Evolutionary conservation across 2,113 vertebrate species (phyloP), one percentile per base, ranked within the genome.

Genomic region (Typhlomys cinereus): DNA sequence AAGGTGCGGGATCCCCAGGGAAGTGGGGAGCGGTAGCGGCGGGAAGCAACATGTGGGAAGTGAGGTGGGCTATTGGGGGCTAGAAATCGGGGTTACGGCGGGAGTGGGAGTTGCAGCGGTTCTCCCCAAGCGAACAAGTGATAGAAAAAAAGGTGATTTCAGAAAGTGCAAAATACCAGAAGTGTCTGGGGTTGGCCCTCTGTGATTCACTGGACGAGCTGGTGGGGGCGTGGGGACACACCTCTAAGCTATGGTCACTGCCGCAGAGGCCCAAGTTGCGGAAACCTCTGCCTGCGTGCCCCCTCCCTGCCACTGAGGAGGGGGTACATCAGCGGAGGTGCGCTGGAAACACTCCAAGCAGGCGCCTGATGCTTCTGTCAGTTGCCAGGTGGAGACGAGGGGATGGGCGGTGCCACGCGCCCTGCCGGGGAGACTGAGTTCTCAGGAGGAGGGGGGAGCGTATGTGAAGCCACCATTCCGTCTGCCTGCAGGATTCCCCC

Each of bases 21-120:
- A 46, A 83, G 61, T 13, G 13, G 57, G 70, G 70, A 92, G 64
- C 39, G 54, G n/a, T n/a, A 29, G 36, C 91, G 79, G 66, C 41
- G 59, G 85, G 88, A 95, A 95, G 94, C 93, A 95, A 96, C 93
- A 91, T 89, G 93, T 94, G 93, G 93, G 92, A 94, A 89, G 57
- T 0, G 1, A 88, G 91, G 70, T 70, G 85, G 89, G 85, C 57
- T 88, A 29, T 50, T 52, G 61, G 79, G 83, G 79, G 64, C 79
- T 92, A 86, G 74, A 87, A 70, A 82, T 11, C 0, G 48, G 21
- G 21, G 54, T 57, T 48, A 80, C 39, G 91, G 88, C 89, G 66
- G 0, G 4, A 90, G 92, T 90, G 79, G 67, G 85, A 83, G 88
- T 52, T 89, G n/a, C 39, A 61, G 67, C 81, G 76, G 85, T 50